phyloP scores from a whole-genome alignment of 2,888 invertebrate genomes.

The Nomada fabriciana region DNA sequence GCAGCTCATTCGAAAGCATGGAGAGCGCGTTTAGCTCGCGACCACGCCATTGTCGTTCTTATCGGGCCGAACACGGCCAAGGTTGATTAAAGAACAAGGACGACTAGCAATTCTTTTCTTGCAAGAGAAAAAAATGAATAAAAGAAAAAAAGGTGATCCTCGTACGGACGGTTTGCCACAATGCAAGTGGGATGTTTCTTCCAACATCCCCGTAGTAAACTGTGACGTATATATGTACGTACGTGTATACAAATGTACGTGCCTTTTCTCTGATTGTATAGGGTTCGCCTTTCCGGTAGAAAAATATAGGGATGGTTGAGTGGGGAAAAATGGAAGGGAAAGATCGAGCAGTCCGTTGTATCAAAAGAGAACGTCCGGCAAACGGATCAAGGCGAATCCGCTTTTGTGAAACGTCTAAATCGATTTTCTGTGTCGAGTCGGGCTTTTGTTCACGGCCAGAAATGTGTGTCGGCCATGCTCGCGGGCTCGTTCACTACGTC shows the following conservation, averaged over 20 bases:
- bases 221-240: neutral
- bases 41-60: slow-evolving; percentile 47
- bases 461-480: slow-evolving; percentile 28
- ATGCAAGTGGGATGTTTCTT: slow-evolving; percentile 30
- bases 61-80: slow-evolving; percentile 54
- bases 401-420: slow-evolving; percentile 56
- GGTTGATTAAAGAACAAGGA: slow-evolving; percentile 54
- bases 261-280: neutral
- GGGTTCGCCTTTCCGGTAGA: neutral
- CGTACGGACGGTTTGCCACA: neutral
- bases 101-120: slow-evolving; percentile 44
- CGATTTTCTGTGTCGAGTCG: slow-evolving; percentile 66
- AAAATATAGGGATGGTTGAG: neutral
- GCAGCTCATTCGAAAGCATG: slow-evolving; percentile 1
- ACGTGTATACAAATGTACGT: neutral
- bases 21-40: slow-evolving; percentile 24
- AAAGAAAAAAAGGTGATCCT: slow-evolving; percentile 3
- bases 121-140: neutral
- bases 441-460: slow-evolving; percentile 33
- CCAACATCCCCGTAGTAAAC: slow-evolving; percentile 32
- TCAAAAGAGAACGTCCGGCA: slow-evolving; percentile 21
- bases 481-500: slow-evolving; percentile 2
- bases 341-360: slow-evolving; percentile 25
- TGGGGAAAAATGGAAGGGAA: slow-evolving; percentile 3
- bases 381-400: slow-evolving; percentile 59